Evolutionary conservation across 2,888 invertebrate genomes (phyloP), one percentile per base, ranked within the genome.

Genomic region (Fissipunctia ypsillon): DNA sequence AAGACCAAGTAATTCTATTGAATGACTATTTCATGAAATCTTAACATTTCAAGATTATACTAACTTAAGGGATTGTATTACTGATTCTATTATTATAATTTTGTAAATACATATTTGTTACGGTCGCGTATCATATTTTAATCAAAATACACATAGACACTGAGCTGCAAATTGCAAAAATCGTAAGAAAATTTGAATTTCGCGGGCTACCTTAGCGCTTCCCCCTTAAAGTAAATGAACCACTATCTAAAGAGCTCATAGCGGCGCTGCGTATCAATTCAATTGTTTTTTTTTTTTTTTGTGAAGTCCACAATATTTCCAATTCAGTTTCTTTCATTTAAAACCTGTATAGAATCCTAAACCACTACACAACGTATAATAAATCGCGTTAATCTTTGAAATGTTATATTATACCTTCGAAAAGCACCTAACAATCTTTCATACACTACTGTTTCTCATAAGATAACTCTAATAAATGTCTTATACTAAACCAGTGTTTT

Each of bases 401-500:
- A 76, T 16, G 19, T 60, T 28, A 57, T 50, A 38, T 22, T 38
- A 63, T n/a, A 38, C 28, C 48, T 31, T 9, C 14, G 3, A 31
- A 56, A 68, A 45, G 65, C n/a, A n/a, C n/a, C n/a, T 65, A 25
- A 65, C n/a, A 3, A 25, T 1, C 22, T 16, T 50, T 43, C 43
- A 43, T 10, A 41, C 25, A 25, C 16, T 25, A 25, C 57, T 78
- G 69, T 25, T 56, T 16, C 10, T 31, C 56, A 38, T 43, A 45
- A 81, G 78, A 64, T 78, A 80, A 60, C 59, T 50, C 1, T 45
- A 65, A 83, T 28, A 67, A 67, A 81, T 83, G 74, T 45, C 54
- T 64, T 22, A 14, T 19, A 59, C 59, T 61, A 59, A 83, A 64
- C 65, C 68, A 69, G 43, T 70, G 60, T 71, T 71, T 75, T 80